Base-by-base conservation (phyloP, 2,888 invertebrate genomes). In the Orthonychiurus folsomi region DNA sequence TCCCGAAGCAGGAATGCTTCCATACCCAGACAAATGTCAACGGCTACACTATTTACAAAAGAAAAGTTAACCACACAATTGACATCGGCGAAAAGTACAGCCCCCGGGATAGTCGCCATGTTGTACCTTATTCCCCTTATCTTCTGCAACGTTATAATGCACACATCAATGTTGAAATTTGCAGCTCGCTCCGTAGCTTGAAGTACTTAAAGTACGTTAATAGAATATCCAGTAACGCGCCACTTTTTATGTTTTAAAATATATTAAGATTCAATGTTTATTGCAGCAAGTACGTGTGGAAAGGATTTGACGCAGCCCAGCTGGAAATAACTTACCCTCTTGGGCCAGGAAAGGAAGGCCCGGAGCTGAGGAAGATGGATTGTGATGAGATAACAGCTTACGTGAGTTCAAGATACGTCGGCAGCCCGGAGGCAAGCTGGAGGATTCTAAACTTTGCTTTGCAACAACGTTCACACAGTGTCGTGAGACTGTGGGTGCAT, bases 111-210 rank as follows among this genome's bases (percentile, higher is more conserved):
- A 61, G 23, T 66, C 56, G 72, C 25, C 74, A 70, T 69, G 73
- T 77, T 12, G 76, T 78, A 12, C 77, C 77, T 0, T 76, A 76
- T 66, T 76, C 75, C 64, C 74, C 74, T 1, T 73, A 66, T 59
- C 61, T 78, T 21, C 62, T 63, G 5, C 58, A 66, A 55, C 75
- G 72, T 59, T 78, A 70, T 68, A 70, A 76, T 60, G 67, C 68
- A 20, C 77, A 78, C 64, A 76, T 78, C 48, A 78, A 78, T 69
- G 74, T 77, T 1, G 76, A 78, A 72, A 65, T 65, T 21, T 69
- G 66, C 26, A 54, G 63, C 2, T 62, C 68, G 15, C 56, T 70
- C 0, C 54, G 63, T 50, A 63, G 64, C 23, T 65, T 72, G 1
- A 73, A 73, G 58, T 73, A 73, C 60, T 50, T 73, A 2, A 72